Base-by-base conservation (phyloP, 1,140 invertebrate genomes). In the Campoletis sonorensis region DNA sequence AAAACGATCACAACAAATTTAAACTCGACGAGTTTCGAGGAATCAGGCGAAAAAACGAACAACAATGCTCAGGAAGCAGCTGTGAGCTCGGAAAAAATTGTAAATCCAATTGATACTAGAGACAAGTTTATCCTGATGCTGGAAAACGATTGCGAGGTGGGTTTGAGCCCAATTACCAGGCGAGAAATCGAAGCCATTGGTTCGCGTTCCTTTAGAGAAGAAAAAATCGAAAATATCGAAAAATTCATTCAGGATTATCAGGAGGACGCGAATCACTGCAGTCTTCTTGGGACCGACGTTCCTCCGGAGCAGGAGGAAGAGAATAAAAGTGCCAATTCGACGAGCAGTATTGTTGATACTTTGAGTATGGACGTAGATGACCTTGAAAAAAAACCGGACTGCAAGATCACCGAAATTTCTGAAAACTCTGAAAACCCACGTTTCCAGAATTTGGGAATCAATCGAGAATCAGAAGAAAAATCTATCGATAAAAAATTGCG, bases 221-320 rank as follows among this genome's bases (percentile, higher is more conserved):
- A 83, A 37, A 80, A 83, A 40, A 83, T 83, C 30, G 82, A 83
- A 23, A 83, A 83, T 49, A 83, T 83, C 16, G 82, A 80, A 49
- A 70, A 61, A 78, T 83, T 79, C 33, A 83, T 83, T 61, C 49
- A 58, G n/a, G 78, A 83, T 77, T 81, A 71, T 75, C 37, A 51
- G 45, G 45, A 75, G 13, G 64, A 78, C 7, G 72, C 70, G n/a
- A 16, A 10, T 16, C 18, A 78, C 18, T 13, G 71, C 16, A 21
- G 18, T 33, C 26, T 72, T 11, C 10, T 75, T 30, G 61, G 54
- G 10, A 67, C 7, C 23, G 23, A 77, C 11, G 21, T 26, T 10
- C 64, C 45, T 40, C 10, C 30, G n/a, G 58, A 79, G 8, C 1
- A 21, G 30, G 49, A 37, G 13, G 18, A 33, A 4, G 61, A 45